Base-by-base conservation (phyloP, 2,113 vertebrate species). In the Turdus rufiventris region DNA sequence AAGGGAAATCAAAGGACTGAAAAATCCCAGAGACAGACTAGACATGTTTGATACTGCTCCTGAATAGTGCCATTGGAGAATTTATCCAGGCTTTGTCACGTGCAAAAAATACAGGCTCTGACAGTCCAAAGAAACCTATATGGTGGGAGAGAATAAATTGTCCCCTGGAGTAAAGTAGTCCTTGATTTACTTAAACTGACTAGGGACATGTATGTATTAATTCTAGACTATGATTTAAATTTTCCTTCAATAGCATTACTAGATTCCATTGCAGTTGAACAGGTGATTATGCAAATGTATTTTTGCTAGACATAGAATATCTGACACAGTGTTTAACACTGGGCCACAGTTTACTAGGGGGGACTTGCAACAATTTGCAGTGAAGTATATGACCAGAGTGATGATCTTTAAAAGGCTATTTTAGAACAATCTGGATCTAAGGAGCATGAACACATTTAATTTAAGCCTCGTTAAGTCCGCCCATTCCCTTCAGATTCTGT, bases 241-340 rank as follows among this genome's bases (percentile, higher is more conserved):
- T 89, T 95, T 89, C 26, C 87, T 75, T 61, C 80, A 33, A 66
- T 80, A 77, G 50, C 47, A 50, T 91, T 93, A 50, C 58, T 75
- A 60, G 48, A 88, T 38, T 54, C 63, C 36, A 86, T 56, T 60
- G 51, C 48, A 87, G 80, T 28, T 85, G 89, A 96, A 78, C 81
- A 81, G 53, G 84, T 87, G 61, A 95, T 94, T 92, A 96, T 75
- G 89, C 15, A 74, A 91, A 95, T 67, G 18, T 31, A 78, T 81
- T 81, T 91, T 91, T 92, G 34, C 51, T 78, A 60, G 56, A 75
- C 57, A 36, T 6, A 63, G 78, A 85, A 56, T 48, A 65, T 75
- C 68, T 89, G 57, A 81, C 51, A 86, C 9, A 67, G 26, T 74
- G 47, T 81, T 88, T 81, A 84, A 67, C 51, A 51, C 13, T 23